Base-by-base conservation (phyloP, 1,140 invertebrate species). In the Polyergus mexicanus region DNA sequence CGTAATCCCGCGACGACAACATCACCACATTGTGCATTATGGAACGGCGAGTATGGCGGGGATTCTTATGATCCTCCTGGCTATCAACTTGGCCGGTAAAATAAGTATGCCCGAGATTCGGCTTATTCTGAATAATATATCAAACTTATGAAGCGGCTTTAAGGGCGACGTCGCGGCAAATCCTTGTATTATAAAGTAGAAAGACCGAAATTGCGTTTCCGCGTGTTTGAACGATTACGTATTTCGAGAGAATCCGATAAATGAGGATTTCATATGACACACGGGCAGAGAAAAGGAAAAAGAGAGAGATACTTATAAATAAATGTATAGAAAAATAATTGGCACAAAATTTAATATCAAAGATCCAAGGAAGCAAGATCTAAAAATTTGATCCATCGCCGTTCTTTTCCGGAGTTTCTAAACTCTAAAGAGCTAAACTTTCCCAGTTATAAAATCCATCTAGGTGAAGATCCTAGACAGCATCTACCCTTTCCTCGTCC, bases 111-210 rank as follows among this genome's bases (percentile, higher is more conserved):
- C 28, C n/a, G 68, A 72, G 78, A 83, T 72, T 83, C 54, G 47
- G 68, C 68, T 83, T 74, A 74, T 47, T 83, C 68, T 74, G 68
- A 83, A 83, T 83, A 83, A 83, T 83, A 72, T 74, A 83, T 83
- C 68, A 83, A 83, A 83, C 68, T 83, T 83, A 74, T 83, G 78
- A 81, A 72, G 68, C 66, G 25, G 35, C 51, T 81, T 81, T 81
- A 51, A 81, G 54, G 38, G 6, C 51, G 51, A 58, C 10, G 65
- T 81, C 38, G 78, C 25, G 54, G 54, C 25, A 72, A 81, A 81
- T 72, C 78, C 78, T 44, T 19, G 28, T 60, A 60, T 83, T 83
- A 83, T 74, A 83, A 83, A 74, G 38, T 22, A 19, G 25, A 74
- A 13, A 35, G 54, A 83, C 68, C n/a, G 51, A 62, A 83, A 83